These are phyloP conservation scores for Toxotes chatareus DNA, from an alignment of 2,113 vertebrate genomes.

Conservation along the genomic window DNA sequence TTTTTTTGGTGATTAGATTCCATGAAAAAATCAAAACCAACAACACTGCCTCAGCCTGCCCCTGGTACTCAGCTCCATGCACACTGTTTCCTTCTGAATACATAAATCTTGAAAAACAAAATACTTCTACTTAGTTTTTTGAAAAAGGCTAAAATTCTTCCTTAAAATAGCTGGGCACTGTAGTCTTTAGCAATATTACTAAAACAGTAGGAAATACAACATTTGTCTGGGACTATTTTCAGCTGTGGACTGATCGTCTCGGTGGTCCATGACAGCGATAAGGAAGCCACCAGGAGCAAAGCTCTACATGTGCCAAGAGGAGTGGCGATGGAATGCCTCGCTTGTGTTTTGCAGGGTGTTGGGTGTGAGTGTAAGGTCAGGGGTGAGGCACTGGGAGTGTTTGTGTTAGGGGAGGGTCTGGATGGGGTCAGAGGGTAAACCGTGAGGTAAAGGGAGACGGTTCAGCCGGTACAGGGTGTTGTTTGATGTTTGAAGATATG, in stretches of 20 bases:
- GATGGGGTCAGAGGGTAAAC: slow-evolving; percentile 69
- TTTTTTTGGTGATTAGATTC: not conserved
- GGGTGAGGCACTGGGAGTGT: slow-evolving; percentile 66
- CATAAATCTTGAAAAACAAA: no score
- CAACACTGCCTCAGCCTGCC: no score
- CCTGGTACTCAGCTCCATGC: no score
- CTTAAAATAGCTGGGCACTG: no score
- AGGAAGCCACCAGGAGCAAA: slow-evolving; percentile 14
- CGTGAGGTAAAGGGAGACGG: slow-evolving; percentile 52
- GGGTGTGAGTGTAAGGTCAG: slow-evolving; percentile 60
- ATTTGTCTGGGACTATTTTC: no score
- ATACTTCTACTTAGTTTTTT: no score
- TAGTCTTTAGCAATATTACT: no score
- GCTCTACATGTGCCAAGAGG: not conserved
- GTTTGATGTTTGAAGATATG: slow-evolving; percentile 72
- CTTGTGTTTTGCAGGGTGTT: slow-evolving; percentile 42
- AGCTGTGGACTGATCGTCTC: not conserved
- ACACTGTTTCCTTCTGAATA: no score
- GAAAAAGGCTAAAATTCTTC: no score
- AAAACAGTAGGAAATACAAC: no score
- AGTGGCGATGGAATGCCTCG: slow-evolving; percentile 31
- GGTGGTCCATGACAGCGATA: slow-evolving; percentile 12
- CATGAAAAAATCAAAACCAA: no score
- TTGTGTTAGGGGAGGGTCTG: slow-evolving; percentile 70
- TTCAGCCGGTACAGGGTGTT: slow-evolving; percentile 45